Conservation (phyloP, 2,888 invertebrate genomes). For the Chymomyza procnemis region DNA sequence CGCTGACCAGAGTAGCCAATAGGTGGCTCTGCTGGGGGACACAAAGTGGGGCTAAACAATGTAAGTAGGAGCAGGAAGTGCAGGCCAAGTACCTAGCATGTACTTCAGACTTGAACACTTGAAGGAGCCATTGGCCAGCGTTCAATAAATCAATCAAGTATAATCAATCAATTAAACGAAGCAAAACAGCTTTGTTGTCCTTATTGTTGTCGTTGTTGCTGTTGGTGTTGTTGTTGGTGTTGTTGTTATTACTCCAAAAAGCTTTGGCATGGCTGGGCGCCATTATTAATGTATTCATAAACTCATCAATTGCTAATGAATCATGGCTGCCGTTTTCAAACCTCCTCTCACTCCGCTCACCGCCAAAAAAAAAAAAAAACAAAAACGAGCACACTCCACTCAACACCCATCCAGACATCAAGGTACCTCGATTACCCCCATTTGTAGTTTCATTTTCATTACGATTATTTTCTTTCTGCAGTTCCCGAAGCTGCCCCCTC, state of each 20-base stretch:
- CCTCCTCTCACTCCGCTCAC: too few species aligned
- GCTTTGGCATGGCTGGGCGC: slow-evolving; percentile 7
- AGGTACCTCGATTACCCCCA: too few species aligned
- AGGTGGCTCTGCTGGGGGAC: too few species aligned
- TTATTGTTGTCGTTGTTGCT: slow-evolving; percentile 7
- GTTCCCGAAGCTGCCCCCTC: background rate
- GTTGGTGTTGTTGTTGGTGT: slow-evolving; percentile 3
- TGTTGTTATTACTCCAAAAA: slow-evolving; percentile 3
- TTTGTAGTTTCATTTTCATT: background rate
- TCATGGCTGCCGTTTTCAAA: slow-evolving; percentile 27
- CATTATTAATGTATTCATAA: slow-evolving; percentile 54
- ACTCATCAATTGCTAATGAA: slow-evolving; percentile 53
- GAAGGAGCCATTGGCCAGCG: background rate
- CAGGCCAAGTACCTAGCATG: background rate
- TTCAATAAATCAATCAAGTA: slow-evolving; percentile 57
- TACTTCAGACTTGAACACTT: background rate
- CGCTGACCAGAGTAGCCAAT: background rate
- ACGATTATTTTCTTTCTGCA: background rate
- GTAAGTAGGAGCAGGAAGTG: background rate
- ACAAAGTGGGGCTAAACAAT: background rate
- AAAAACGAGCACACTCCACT: too few species aligned
- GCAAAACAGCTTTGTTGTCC: background rate
- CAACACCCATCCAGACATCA: background rate
- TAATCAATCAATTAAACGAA: slow-evolving; percentile 57
- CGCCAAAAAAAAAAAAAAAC: too few species aligned